These are phyloP conservation scores for Tortrix viridana DNA, from an alignment of 2,888 invertebrate genomes.

Conservation along the genomic window DNA sequence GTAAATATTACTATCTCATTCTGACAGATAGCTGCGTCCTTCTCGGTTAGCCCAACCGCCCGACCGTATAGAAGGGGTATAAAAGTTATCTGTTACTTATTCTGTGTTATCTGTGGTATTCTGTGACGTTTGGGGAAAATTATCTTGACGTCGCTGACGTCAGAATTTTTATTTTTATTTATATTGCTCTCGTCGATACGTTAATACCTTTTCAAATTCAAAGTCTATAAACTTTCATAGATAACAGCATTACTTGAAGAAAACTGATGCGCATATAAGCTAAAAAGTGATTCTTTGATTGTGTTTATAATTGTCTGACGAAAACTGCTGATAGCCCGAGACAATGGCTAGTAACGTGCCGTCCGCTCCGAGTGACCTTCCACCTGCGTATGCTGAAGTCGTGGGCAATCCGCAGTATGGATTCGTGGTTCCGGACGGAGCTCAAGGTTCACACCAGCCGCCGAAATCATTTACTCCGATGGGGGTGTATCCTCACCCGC, in stretches of 20 bases:
- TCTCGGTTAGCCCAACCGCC: no score
- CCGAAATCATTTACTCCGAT: constrained; percentile 72
- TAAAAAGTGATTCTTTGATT: constrained; percentile 14
- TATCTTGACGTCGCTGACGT: constrained; percentile 17
- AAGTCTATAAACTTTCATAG: constrained; percentile 9
- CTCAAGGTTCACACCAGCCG: constrained; percentile 51
- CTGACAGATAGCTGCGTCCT: no score
- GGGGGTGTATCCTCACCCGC: constrained; percentile 75
- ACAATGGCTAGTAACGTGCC: constrained; percentile 63
- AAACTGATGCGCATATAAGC: background rate
- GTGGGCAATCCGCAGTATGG: constrained; percentile 75
- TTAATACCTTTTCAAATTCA: constrained; percentile 17
- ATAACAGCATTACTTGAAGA: background rate
- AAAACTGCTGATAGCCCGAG: constrained; percentile 13
- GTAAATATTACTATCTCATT: no score
- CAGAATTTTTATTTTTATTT: constrained; percentile 20
- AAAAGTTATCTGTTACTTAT: no score
- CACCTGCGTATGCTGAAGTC: constrained; percentile 77
- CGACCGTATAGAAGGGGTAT: no score
- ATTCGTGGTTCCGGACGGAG: constrained; percentile 54
- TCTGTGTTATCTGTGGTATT: no score
- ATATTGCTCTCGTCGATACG: constrained; percentile 10
- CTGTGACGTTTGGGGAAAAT: no score
- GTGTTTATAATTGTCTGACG: constrained; percentile 20
- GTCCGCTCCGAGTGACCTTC: constrained; percentile 70